phyloP scores from a whole-genome alignment of 2,888 invertebrate genomes.

The Bhutanitis thaidina region DNA sequence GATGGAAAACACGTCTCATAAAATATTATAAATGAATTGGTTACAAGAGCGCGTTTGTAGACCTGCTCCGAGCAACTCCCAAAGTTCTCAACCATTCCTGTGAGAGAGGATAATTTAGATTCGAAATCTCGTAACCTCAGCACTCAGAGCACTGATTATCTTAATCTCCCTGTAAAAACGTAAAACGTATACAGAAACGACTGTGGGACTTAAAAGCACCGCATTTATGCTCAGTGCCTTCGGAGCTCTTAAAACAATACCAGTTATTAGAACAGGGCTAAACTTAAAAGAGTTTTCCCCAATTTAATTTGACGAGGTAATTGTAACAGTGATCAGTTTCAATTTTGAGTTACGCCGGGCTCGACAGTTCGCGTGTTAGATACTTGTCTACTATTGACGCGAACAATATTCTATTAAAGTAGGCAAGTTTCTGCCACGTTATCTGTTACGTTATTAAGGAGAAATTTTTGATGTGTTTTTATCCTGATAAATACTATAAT shows the following conservation, averaged over 20 bases:
- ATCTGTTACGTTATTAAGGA: too few relatives aligned
- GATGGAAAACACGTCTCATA: background rate
- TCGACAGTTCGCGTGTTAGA: too few relatives aligned
- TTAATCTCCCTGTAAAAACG: constrained; percentile 26
- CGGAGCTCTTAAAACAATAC: constrained; percentile 22
- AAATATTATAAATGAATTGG: constrained; percentile 5
- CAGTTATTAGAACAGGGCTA: constrained; percentile 21
- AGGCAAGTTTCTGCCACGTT: too few relatives aligned
- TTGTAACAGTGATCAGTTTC: too few relatives aligned
- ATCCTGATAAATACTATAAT: too few relatives aligned
- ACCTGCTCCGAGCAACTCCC: background rate
- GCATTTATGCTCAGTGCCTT: constrained; percentile 12
- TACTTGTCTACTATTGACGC: too few relatives aligned
- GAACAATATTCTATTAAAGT: too few relatives aligned
- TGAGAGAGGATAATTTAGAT: constrained; percentile 6
- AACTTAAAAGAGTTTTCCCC: constrained; percentile 30
- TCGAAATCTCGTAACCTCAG: constrained; percentile 18
- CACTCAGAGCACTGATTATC: constrained; percentile 22
- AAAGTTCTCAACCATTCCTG: background rate
- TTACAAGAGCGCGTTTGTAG: background rate
- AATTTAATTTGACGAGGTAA: constrained; percentile 28
- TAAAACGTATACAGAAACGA: constrained; percentile 19
- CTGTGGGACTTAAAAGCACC: constrained; percentile 22
- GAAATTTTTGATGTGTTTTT: too few relatives aligned
- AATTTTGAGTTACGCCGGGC: too few relatives aligned